Percentiles rank a stretch among this genome's conserved stretches.
Conservation (phyloP, 2,888 invertebrate genomes). For the Thyatira batis region DNA sequence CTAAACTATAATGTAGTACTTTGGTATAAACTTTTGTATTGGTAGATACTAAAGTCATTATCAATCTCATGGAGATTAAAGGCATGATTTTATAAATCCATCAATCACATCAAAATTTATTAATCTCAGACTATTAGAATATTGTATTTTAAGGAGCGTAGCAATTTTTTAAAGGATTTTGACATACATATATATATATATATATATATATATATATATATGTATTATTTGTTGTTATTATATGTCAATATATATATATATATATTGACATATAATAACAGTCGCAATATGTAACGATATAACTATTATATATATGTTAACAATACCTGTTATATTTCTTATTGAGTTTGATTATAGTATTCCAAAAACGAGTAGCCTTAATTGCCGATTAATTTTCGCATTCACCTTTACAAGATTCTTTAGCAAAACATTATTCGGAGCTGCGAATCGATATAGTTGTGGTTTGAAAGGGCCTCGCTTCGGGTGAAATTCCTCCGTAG, state of each 20-base stretch:
- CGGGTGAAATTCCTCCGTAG: slow-evolving; percentile 56
- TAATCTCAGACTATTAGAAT: background rate
- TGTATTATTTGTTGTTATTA: too few species aligned
- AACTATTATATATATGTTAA: slow-evolving; percentile 8
- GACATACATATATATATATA: background rate
- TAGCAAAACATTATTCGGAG: slow-evolving; percentile 7
- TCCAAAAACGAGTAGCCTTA: background rate
- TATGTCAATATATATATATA: too few species aligned
- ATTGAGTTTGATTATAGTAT: slow-evolving; percentile 19
- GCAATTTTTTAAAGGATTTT: background rate
- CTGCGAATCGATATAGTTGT: slow-evolving; percentile 56
- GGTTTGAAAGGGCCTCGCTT: slow-evolving; percentile 52
- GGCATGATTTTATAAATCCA: too few species aligned
- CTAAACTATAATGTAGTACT: too few species aligned
- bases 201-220: too few species aligned
- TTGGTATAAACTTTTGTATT: too few species aligned
- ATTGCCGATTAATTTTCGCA: background rate
- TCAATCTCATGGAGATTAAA: too few species aligned
- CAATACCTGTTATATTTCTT: slow-evolving; percentile 47
- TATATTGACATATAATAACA: too few species aligned
- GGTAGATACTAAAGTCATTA: too few species aligned
- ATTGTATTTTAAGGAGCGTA: background rate
- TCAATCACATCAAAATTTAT: too few species aligned
- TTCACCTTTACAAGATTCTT: slow-evolving; percentile 1
- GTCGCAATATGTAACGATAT: background rate